A percentile compares a stretch with the other conserved stretches of the same genome.
These are phyloP conservation scores for Philypnodon macrostomus DNA, from an alignment of 2,797 vertebrate species.

Conservation along the genomic window DNA sequence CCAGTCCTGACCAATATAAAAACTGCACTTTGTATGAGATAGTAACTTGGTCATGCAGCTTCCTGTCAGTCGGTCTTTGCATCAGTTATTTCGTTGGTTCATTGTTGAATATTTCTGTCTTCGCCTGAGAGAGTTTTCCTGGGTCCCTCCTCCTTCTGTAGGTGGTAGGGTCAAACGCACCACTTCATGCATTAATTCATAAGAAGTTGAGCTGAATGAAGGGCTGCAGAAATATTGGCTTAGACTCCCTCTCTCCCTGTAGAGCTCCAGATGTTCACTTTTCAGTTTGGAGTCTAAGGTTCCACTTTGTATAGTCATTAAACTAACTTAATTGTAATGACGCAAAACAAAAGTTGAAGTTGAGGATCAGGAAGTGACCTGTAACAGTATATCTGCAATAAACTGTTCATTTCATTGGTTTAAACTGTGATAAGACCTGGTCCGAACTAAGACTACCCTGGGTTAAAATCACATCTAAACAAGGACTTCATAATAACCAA, in stretches of 20 bases:
- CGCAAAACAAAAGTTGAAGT: conserved; percentile 12
- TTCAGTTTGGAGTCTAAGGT: conserved; percentile 1
- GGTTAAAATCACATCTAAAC: too few relatives aligned
- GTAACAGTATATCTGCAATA: neutral
- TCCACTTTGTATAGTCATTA: conserved; percentile 14
- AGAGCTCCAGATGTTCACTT: conserved; percentile 9
- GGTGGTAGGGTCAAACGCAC: conserved; percentile 54
- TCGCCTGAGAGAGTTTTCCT: conserved; percentile 21
- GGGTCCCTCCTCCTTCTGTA: conserved; percentile 28
- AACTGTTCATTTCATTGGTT: too few relatives aligned
- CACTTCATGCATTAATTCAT: conserved; percentile 66
- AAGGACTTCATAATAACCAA: too few relatives aligned
- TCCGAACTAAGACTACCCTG: too few relatives aligned
- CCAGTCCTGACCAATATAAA: neutral
- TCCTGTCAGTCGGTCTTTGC: conserved; percentile 23
- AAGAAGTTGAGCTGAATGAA: conserved; percentile 39
- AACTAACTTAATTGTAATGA: conserved; percentile 13
- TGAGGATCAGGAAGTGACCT: neutral
- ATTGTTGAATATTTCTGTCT: conserved; percentile 27
- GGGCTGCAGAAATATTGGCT: conserved; percentile 45
- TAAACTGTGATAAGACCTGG: too few relatives aligned
- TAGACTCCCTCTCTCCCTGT: conserved; percentile 16
- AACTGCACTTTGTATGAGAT: conserved; percentile 1
- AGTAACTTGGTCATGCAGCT: neutral
- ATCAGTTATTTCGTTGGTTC: conserved; percentile 18